phyloP scores from a whole-genome alignment of 2,113 vertebrate species.

The Camelus bactrianus region DNA sequence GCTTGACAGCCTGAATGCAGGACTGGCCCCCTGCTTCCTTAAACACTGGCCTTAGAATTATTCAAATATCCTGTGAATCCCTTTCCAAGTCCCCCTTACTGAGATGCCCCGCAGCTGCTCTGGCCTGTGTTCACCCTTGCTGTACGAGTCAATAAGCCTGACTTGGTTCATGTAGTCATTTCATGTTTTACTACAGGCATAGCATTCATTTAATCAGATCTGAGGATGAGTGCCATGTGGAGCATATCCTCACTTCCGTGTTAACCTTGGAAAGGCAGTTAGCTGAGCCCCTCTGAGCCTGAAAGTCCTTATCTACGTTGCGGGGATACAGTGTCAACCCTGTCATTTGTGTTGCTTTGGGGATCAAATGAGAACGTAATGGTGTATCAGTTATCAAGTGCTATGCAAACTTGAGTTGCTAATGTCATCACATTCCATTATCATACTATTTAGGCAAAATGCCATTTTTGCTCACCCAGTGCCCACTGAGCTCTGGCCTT shows the following conservation, averaged over 20 bases:
- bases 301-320: not conserved
- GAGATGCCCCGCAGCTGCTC: accelerated
- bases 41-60: not conserved
- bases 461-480: not conserved
- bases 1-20: not conserved
- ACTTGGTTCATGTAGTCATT: not conserved
- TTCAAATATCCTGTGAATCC: not conserved
- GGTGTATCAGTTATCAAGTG: not conserved
- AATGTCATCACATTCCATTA: not conserved
- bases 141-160: not conserved
- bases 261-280: not conserved
- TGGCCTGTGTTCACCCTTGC: not conserved
- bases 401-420: not conserved
- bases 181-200: not conserved
- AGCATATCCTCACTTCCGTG: not conserved
- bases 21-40: not conserved
- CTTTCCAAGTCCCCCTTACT: not conserved
- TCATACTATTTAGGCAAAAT: not conserved
- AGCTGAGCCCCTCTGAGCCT: too few species aligned
- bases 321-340: not conserved
- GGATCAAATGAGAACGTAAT: not conserved
- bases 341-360: not conserved
- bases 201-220: too few species aligned
- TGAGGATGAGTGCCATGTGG: accelerated
- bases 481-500: too few species aligned